Base-by-base conservation (phyloP, 2,888 invertebrate species). In the Morpho deidamia region DNA sequence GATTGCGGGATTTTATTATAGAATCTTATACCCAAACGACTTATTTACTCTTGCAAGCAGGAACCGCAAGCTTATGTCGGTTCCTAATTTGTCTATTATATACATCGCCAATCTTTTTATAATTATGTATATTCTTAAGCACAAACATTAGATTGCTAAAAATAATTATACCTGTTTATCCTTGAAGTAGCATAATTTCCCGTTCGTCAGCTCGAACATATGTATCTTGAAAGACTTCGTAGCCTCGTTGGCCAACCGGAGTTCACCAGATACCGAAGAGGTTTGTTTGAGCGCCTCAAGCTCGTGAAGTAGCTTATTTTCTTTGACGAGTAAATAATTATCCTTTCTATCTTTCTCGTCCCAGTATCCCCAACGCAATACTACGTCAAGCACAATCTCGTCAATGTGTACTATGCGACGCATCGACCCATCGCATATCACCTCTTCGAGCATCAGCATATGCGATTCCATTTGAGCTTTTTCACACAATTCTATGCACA, bases 291-390 rank as follows among this genome's bases (percentile, higher is more conserved):
- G 61, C 0, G 84, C 81, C 1, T 91, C 86, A 58, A 92, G 72
- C 65, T 78, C 92, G 70, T 74, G 90, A 66, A 76, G 78, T 58
- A 71, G 81, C 69, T 83, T 82, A 54, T 90, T 90, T 1, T 91
- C 88, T 41, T 88, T 92, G 8, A 97, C 84, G 11, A 95, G 87
- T 39, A 97, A 86, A 73, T 94, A 94, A 74, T 96, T 97, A 65
- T 95, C 93, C 73, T 94, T 95, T 37, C 96, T 90, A 77, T 97
- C 96, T n/a, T 92, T 92, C 56, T 95, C 94, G 48, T 95, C 94
- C 97, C 97, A 97, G 70, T 95, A 94, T 1, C 96, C 93, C 97
- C 98, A 97, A 49, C 94, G 91, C 0, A 95, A 84, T 0, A 95
- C 94, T 0, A 93, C 91, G 64, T 94, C 92, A 2, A 94, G 75